Base-by-base conservation (phyloP, 64 coral and sea anemone species). In the Trachythela sp. region DNA sequence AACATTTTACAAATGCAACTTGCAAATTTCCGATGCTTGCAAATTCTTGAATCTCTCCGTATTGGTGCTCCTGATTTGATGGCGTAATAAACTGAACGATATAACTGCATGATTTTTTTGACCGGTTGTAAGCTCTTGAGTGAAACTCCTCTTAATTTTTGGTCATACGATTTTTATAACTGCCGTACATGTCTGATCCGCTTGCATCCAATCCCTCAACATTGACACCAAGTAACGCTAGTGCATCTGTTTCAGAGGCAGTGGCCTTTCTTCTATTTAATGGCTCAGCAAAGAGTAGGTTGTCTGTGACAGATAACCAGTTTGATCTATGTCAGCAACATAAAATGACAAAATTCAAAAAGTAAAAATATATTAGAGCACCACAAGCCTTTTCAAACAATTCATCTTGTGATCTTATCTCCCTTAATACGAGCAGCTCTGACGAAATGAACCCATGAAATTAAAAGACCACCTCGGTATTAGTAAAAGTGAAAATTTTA, bases 11-110 rank as follows among this genome's bases (percentile, higher is more conserved):
- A 40, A 91, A 50, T 41, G 90, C 84, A 30, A 86, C 27, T 86
- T 60, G 59, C 32, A 91, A 37, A 9, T n/a, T 50, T 50, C 22
- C 34, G 1, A 85, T 48, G 26, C 18, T 77, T 22, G 70, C 84
- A 87, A 85, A 91, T 32, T 36, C 32, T 48, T 87, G 83, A 36
- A 91, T 84, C 70, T 91, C 90, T 20, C 84, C 90, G 86, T 86
- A 91, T 8, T 56, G 48, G 41, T 48, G n/a, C 24, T 86, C 56
- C 3, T 37, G 3, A 36, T 10, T 80, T 18, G 8, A 8, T n/a
- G 56, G 26, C 0, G 56, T 18, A 80, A 80, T 34, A 36, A 36
- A 80, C 0, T 37, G 31, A 36, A 80, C 75, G 35, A 80, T 80
- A 38, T 11, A 80, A 80, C 75, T 80, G 30, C 34, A 38, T 39